These are phyloP conservation scores for Allacma fusca DNA, from an alignment of 2,888 invertebrate genomes.

Conservation along the genomic window DNA sequence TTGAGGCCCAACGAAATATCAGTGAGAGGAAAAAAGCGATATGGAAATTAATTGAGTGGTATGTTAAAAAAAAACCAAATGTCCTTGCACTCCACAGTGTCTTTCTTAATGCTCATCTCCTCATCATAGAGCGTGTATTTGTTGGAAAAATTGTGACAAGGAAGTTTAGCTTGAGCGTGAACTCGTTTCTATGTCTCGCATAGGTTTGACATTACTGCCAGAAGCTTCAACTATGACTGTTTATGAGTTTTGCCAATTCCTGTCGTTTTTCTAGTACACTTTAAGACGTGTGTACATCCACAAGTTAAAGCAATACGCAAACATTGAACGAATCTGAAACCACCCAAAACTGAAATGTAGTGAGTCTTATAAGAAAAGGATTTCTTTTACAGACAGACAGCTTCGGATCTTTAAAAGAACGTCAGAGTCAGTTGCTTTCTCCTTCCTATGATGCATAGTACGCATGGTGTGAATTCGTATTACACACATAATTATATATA, in stretches of 20 bases:
- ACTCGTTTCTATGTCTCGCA: slow-evolving; percentile 23
- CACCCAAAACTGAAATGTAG: slow-evolving; percentile 33
- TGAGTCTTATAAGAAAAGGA: not conserved
- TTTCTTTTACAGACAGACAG: not conserved
- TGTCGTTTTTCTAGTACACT: not conserved
- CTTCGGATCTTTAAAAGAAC: not conserved
- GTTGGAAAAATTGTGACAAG: slow-evolving; percentile 27
- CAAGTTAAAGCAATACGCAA: not conserved
- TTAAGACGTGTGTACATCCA: not conserved
- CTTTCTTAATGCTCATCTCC: not conserved
- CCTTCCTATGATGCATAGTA: too few relatives aligned
- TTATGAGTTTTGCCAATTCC: slow-evolving; percentile 30
- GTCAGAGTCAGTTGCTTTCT: not conserved
- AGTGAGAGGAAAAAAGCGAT: not conserved
- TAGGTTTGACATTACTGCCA: slow-evolving; percentile 10
- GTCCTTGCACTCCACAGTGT: slow-evolving; percentile 20
- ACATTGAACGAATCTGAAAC: slow-evolving; percentile 28
- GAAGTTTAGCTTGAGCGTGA: slow-evolving; percentile 29
- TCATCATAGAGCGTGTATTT: not conserved
- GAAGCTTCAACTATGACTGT: not conserved
- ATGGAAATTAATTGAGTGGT: not conserved
- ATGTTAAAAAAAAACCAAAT: not conserved
- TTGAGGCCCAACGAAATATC: not conserved
- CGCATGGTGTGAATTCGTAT: too few relatives aligned
- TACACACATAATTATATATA: too few relatives aligned